phyloP scores from a whole-genome alignment of 2,888 invertebrate species.

The Pyrrhosoma nymphula region DNA sequence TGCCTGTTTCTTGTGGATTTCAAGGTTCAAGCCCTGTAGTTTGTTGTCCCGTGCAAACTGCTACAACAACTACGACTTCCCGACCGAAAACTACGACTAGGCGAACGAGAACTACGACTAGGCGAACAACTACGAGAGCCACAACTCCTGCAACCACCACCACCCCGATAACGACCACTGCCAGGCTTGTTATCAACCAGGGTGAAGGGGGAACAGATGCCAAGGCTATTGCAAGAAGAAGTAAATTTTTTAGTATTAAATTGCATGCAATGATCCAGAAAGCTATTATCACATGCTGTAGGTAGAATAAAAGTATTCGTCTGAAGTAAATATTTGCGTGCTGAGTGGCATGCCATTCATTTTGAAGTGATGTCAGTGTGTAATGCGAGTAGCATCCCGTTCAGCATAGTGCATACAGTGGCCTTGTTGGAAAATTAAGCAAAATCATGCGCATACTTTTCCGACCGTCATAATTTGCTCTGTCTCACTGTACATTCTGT shows the following conservation, averaged over 20 bases:
- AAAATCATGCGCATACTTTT: no score
- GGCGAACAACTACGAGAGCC: background rate
- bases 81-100: background rate
- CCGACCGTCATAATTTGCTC: no score
- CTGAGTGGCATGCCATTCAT: no score
- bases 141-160: background rate
- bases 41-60: background rate
- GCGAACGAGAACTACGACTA: background rate
- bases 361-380: background rate
- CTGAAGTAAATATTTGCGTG: no score
- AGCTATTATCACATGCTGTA: no score
- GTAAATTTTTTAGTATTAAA: conserved; percentile 68
- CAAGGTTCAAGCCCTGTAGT: conserved; percentile 25
- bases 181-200: background rate
- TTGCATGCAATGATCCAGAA: background rate
- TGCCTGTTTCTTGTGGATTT: conserved; percentile 34
- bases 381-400: background rate
- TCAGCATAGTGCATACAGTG: background rate
- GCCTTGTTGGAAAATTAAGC: background rate
- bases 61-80: background rate
- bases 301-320: no score
- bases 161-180: background rate
- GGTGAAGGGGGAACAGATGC: background rate
- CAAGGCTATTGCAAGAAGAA: background rate
- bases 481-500: background rate